Evolutionary conservation across 2,113 vertebrate genomes (phyloP).

Genomic region (Carassius carassius): DNA sequence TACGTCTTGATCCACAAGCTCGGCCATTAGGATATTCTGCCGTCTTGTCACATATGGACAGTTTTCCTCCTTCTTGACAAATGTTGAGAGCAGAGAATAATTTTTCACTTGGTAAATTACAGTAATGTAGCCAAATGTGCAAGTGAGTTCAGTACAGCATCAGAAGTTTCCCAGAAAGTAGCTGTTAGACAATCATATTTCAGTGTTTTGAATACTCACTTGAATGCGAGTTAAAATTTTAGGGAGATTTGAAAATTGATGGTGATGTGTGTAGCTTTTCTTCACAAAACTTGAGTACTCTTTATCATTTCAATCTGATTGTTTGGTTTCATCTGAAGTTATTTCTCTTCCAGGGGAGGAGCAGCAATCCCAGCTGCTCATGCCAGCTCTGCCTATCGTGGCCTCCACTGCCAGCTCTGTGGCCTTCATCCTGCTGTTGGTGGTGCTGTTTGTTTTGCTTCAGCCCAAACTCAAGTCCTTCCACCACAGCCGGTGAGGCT

Average conservation of each 20-base stretch:
- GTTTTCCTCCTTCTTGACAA: not conserved
- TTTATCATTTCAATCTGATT: not conserved
- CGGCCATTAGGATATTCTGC: not conserved
- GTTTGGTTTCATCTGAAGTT: not conserved
- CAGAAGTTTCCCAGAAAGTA: not conserved
- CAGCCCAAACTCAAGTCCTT: conserved; percentile 98
- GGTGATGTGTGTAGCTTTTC: too few species aligned
- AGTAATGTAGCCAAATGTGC: not conserved
- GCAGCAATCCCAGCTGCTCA: conserved; percentile 81
- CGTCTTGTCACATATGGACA: not conserved
- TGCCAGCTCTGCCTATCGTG: conserved; percentile 91
- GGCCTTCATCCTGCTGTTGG: conserved; percentile 89
- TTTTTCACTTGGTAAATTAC: not conserved
- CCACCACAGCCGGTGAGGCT: conserved; percentile 90
- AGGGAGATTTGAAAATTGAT: too few species aligned
- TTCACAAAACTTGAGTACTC: not conserved
- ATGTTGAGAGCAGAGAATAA: not conserved
- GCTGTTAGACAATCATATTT: not conserved
- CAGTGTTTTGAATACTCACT: not conserved
- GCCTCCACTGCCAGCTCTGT: conserved; percentile 93
- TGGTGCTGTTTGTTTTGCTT: conserved; percentile 95
- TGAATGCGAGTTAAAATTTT: not conserved
- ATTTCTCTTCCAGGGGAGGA: conserved; percentile 82
- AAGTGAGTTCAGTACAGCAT: not conserved
- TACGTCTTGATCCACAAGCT: conserved; percentile 50